Base-by-base conservation (phyloP, 1,140 invertebrate genomes). In the Sinella curviseta region DNA sequence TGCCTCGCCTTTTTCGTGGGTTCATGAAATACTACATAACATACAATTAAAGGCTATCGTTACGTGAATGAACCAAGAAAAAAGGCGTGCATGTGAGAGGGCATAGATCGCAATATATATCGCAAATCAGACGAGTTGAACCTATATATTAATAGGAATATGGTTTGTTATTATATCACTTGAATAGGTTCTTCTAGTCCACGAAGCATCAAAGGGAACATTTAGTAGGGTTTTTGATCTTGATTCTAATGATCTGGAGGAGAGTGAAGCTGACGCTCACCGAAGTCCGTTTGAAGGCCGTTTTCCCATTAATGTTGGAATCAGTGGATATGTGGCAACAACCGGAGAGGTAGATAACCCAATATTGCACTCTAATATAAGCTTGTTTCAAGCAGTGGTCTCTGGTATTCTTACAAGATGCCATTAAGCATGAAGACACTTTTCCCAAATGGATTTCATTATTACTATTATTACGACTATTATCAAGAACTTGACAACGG, bases 231-330 rank as follows among this genome's bases (percentile, higher is more conserved):
- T 96, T n/a, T 96, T 96, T 85, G 95, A 97, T 86, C 91, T 96
- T 84, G 94, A 96, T 87, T 93, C 93, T 0, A 93, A 90, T 83
- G 94, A 95, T 87, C 86, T 94, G 79, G 89, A 90, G 80, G 90
- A 90, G 60, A 93, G 94, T 81, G 93, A 94, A 82, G 90, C 90
- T 74, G 93, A 94, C 84, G 90, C 92, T 17, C 90, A 93, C 83
- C 89, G 82, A 86, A 92, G 92, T 86, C 94, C 94, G 36, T 95
- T 94, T 87, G 95, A 96, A 86, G 94, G 94, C 82, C 89, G 95
- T 83, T 99, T 99, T 89, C 96, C 97, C 12, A 97, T 99, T 84
- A 97, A 97, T 86, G 92, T 97, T 83, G 97, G 97, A 26, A 97
- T 98, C 81, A 98, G 96, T 14, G 96, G 96, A 65, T 93, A 96